Conservation (phyloP, 2,113 vertebrate species). For the Calonectris borealis region DNA sequence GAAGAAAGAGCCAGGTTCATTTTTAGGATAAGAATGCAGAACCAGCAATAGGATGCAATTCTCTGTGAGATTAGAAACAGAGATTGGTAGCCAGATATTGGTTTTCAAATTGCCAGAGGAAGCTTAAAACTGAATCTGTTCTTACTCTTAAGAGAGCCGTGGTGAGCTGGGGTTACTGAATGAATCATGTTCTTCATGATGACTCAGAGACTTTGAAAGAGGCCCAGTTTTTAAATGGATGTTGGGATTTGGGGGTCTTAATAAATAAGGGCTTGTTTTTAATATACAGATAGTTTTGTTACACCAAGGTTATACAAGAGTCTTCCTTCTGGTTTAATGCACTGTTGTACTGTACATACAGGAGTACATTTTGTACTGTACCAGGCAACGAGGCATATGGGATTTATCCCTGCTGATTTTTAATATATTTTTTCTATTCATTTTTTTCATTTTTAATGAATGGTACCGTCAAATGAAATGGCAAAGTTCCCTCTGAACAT, state of each 20-base stretch:
- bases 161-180: constrained; percentile 21
- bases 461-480: not conserved
- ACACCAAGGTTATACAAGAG: not conserved
- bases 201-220: constrained; percentile 62
- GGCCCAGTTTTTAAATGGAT: constrained; percentile 35
- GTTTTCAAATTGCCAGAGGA: constrained; percentile 22
- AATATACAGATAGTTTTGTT: constrained; percentile 5
- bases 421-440: not conserved
- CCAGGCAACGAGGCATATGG: not conserved
- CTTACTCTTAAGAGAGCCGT: not conserved
- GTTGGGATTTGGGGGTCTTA: constrained; percentile 1
- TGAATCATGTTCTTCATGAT: constrained; percentile 54
- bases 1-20: not conserved
- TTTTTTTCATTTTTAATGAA: not conserved
- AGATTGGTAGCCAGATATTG: constrained; percentile 12
- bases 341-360: not conserved
- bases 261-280: constrained; percentile 53
- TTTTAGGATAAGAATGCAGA: constrained; percentile 23
- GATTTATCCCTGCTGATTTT: not conserved
- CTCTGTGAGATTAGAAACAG: constrained; percentile 18
- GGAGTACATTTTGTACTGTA: constrained; percentile 37
- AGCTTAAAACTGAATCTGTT: constrained; percentile 49
- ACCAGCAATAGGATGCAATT: not conserved
- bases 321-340: constrained; percentile 6
- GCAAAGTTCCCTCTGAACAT: not conserved